A percentile compares a stretch with the other conserved stretches of the same genome.
phyloP scores from a whole-genome alignment of 2,113 vertebrate genomes.

The Thryonomys swinderianus region DNA sequence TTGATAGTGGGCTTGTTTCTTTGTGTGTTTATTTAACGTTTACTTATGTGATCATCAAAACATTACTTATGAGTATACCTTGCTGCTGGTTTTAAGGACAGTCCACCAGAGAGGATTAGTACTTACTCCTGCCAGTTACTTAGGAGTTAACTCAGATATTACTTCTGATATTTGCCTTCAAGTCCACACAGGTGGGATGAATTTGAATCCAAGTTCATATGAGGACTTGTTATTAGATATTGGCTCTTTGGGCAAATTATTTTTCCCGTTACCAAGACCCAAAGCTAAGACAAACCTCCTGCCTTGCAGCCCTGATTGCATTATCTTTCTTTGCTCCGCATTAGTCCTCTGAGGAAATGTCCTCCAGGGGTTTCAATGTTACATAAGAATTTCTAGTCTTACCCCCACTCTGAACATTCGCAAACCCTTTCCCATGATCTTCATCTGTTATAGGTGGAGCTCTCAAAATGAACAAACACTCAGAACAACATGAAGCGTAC shows the following conservation, averaged over 20 bases:
- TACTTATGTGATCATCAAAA: constrained; percentile 9
- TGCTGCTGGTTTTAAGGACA: background rate
- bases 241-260: background rate
- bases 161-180: constrained; percentile 8
- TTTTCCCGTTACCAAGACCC: background rate
- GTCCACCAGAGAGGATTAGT: background rate
- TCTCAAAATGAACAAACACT: background rate
- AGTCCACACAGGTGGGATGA: background rate
- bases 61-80: background rate
- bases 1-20: background rate
- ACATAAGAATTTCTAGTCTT: background rate
- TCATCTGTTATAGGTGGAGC: background rate
- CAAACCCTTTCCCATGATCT: background rate
- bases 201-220: constrained; percentile 6
- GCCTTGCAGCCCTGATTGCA: background rate
- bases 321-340: background rate
- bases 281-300: background rate
- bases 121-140: background rate
- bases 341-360: background rate
- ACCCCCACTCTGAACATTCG: background rate
- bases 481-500: background rate
- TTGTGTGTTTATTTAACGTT: background rate
- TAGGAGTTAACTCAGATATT: background rate
- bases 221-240: background rate
- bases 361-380: background rate